Base-by-base conservation (phyloP, 2,113 vertebrate genomes). In the Emydura subglobosa region DNA sequence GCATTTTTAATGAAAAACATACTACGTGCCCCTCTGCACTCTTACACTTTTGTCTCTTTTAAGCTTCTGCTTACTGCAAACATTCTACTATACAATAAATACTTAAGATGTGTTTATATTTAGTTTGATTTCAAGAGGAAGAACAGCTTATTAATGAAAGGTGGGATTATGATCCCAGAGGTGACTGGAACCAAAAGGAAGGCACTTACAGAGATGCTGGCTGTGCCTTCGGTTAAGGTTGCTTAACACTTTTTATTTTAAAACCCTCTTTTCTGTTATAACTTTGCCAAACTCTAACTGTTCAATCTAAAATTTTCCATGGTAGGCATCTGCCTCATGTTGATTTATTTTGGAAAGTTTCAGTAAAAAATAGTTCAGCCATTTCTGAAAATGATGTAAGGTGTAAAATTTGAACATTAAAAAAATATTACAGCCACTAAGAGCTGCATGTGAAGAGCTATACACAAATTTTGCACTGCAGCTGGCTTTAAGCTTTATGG, bases 101-200 rank as follows among this genome's bases (percentile, higher is more conserved):
- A 7, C 89, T 94, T 93, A 82, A 91, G 82, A 55, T 93, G 39
- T 79, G 59, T 90, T 96, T 92, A 83, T 72, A 87, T 83, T 97
- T 90, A 85, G 93, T 94, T 90, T 92, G 61, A 97, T 90, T 94
- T 96, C 88, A 86, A 88, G 87, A 79, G 55, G 79, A 51, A 85
- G 78, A 96, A 84, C 85, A 93, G 76, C 88, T 96, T 94, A 93
- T 90, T 96, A 76, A 84, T 96, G 83, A 93, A 79, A 92, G 82
- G 79, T 74, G 79, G 82, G 87, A 85, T 50, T 76, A 50, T 57
- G 89, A 88, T 92, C 49, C 81, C 89, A 95, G 85, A 91, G 34
- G 27, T 92, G 89, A 85, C 81, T 87, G 53, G 91, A 39, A 53
- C 91, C 82, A n/a, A 82, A 83, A 85, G 49, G 78, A 74, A 29